These are phyloP conservation scores for Ectobius pallidus DNA, from an alignment of 2,888 invertebrate species.

Conservation along the genomic window DNA sequence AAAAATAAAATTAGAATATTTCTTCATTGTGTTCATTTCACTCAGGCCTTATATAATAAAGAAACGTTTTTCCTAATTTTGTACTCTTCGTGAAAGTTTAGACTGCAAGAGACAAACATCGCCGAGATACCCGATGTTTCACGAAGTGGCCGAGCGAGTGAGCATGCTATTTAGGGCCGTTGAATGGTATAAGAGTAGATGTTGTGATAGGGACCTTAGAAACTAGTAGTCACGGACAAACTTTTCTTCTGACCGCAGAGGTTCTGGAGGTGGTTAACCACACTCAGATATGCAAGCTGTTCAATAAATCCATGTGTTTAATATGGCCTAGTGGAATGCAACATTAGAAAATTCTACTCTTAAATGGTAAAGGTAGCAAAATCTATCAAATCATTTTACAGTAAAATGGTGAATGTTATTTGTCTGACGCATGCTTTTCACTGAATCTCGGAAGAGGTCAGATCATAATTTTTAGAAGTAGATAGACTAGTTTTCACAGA, in stretches of 20 bases:
- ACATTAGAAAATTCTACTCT: neutral
- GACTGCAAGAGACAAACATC: too few species aligned
- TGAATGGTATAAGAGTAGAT: too few species aligned
- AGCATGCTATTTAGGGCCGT: too few species aligned
- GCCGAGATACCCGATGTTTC: too few species aligned
- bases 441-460: neutral
- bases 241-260: neutral
- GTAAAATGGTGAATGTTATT: neutral
- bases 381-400: neutral
- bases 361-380: neutral
- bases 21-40: too few species aligned
- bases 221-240: neutral
- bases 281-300: neutral
- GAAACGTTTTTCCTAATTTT: too few species aligned
- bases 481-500: neutral
- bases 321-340: neutral
- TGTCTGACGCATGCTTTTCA: neutral
- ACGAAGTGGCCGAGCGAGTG: too few species aligned
- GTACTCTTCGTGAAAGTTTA: too few species aligned
- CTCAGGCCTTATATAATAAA: too few species aligned
- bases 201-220: neutral
- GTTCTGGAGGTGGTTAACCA: slow-evolving; percentile 12
- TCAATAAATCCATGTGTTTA: too few species aligned
- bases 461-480: neutral
- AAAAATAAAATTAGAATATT: too few species aligned